Evolutionary conservation across 2,113 vertebrate species (phyloP).

Genomic region (Porphyrio hochstetteri): DNA sequence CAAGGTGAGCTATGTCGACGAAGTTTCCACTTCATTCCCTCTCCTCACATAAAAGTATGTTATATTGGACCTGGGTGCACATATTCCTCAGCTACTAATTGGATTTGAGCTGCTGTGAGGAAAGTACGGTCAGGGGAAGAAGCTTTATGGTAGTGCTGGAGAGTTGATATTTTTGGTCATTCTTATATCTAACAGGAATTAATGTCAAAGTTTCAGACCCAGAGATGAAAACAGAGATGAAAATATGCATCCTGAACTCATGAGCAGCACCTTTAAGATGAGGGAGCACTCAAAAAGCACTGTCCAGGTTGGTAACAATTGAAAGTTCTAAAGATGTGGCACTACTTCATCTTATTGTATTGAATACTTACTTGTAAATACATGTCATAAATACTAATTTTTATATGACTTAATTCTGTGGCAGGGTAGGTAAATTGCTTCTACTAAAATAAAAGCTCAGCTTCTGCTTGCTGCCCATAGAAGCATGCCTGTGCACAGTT

Average conservation of each 20-base stretch:
- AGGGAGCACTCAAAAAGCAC: not conserved
- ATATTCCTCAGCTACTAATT: not conserved
- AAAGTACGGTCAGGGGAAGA: not conserved
- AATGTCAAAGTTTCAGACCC: not conserved
- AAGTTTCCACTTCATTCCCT: not conserved
- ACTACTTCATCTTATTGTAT: not conserved
- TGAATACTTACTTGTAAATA: not conserved
- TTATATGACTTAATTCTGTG: not conserved
- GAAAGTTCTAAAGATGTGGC: not conserved
- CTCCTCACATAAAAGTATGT: not conserved
- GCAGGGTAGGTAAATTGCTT: not conserved
- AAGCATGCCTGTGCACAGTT: not conserved
- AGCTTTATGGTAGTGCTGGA: not conserved
- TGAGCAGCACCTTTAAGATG: not conserved
- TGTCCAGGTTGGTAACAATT: not conserved
- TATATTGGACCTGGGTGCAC: not conserved
- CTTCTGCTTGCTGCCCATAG: not conserved
- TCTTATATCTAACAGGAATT: not conserved
- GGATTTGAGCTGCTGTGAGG: not conserved
- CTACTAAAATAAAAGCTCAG: not conserved
- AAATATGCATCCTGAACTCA: not conserved
- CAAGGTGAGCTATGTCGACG: not conserved
- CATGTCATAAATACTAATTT: not conserved
- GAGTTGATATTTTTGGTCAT: not conserved
- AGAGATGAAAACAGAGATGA: not conserved